Evolutionary conservation across 2,888 invertebrate genomes (phyloP).

Genomic region (Hymenopus coronatus): DNA sequence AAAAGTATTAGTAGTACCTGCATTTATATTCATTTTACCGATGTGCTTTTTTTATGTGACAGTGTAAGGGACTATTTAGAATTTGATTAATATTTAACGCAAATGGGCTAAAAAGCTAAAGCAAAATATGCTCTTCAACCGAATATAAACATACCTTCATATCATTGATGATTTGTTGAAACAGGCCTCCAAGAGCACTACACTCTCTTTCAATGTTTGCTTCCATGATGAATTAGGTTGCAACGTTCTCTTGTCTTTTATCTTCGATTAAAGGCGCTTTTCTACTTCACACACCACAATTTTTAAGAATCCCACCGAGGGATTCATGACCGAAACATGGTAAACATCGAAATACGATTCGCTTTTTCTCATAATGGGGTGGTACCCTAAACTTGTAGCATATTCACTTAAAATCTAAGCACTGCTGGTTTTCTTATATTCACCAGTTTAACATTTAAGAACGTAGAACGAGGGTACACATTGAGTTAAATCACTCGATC

Average conservation of each 20-base stretch:
- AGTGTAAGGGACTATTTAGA: too few relatives aligned
- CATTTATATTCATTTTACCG: too few relatives aligned
- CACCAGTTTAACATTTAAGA: neutral
- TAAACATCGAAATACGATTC: neutral
- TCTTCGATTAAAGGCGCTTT: neutral
- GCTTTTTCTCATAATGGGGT: conserved; percentile 10
- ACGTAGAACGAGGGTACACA: neutral
- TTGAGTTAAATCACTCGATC: neutral
- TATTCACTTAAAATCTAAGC: neutral
- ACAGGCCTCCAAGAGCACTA: conserved; percentile 87
- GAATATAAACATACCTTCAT: conserved; percentile 79
- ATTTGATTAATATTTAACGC: too few relatives aligned
- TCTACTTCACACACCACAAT: neutral
- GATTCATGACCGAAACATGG: neutral
- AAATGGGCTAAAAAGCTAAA: too few relatives aligned
- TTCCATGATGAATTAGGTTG: conserved; percentile 58
- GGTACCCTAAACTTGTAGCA: neutral
- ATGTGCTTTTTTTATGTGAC: too few relatives aligned
- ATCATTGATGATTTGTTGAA: conserved; percentile 92
- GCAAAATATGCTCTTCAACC: neutral
- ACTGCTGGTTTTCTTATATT: neutral
- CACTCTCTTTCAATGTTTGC: conserved; percentile 77
- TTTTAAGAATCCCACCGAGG: neutral
- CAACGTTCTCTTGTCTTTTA: neutral
- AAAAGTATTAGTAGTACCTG: too few relatives aligned